phyloP scores from a whole-genome alignment of 2,888 invertebrate species.

The Leucophenga montana region DNA sequence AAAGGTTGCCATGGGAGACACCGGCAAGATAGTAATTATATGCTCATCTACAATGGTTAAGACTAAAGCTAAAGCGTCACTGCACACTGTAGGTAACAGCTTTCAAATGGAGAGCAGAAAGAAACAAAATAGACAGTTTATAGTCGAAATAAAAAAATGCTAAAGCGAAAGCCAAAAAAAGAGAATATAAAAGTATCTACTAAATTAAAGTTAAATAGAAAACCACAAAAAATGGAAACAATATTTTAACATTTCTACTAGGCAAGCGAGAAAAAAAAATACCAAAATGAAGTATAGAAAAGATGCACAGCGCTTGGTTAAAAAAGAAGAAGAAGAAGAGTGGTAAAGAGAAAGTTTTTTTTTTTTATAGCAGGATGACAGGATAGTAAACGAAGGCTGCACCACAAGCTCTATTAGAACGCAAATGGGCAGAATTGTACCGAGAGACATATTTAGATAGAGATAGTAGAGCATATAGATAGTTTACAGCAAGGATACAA shows the following conservation, averaged over 20 bases:
- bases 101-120: background rate
- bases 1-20: too few species aligned
- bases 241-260: background rate
- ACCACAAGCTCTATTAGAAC: background rate
- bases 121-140: background rate
- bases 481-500: background rate
- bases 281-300: background rate
- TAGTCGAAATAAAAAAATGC: slow-evolving; percentile 20
- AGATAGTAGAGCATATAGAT: background rate
- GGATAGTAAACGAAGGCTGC: too few species aligned
- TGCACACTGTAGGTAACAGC: background rate
- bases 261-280: background rate
- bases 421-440: slow-evolving; percentile 3
- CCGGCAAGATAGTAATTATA: background rate
- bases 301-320: background rate
- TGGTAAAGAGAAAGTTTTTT: background rate
- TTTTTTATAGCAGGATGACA: too few species aligned
- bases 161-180: slow-evolving; percentile 35
- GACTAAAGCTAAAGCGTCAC: background rate
- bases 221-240: too few species aligned
- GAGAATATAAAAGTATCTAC: background rate
- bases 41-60: background rate
- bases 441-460: background rate
- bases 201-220: background rate
- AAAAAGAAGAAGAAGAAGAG: background rate